phyloP scores from a whole-genome alignment of 53 echinoderm and acorn worm species.

The Echinarachnius parma region DNA sequence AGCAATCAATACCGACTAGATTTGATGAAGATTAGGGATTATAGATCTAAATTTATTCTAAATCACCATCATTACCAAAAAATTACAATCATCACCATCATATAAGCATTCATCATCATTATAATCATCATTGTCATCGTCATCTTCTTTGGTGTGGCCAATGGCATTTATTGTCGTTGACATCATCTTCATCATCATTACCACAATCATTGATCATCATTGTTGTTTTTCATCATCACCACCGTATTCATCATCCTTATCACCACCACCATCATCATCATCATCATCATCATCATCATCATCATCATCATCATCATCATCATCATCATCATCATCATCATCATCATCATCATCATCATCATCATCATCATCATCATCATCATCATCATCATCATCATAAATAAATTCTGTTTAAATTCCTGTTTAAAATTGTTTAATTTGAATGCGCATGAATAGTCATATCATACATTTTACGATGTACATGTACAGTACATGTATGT shows the following conservation, averaged over 20 bases:
- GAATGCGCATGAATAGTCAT: too few species aligned
- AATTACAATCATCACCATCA: too few species aligned
- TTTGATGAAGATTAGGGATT: background rate
- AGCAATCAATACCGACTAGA: background rate
- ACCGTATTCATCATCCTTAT: background rate
- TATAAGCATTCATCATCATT: too few species aligned
- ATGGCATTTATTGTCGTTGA: background rate
- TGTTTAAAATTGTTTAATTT: too few species aligned
- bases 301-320: background rate
- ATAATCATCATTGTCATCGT: too few species aligned
- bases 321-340: background rate
- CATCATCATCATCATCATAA: too few species aligned
- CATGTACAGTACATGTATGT: too few species aligned
- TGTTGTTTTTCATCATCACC: background rate
- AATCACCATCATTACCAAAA: too few species aligned
- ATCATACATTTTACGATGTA: too few species aligned
- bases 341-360: background rate
- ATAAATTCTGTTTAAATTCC: too few species aligned
- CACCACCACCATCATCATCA: background rate
- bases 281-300: background rate
- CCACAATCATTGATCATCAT: conserved; percentile 1
- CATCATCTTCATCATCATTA: background rate
- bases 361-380: background rate
- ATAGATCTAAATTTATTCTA: background rate
- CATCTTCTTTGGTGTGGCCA: too few species aligned